phyloP scores from a whole-genome alignment of 1,140 invertebrate species.

The Daktulosphaira vitifoliae region DNA sequence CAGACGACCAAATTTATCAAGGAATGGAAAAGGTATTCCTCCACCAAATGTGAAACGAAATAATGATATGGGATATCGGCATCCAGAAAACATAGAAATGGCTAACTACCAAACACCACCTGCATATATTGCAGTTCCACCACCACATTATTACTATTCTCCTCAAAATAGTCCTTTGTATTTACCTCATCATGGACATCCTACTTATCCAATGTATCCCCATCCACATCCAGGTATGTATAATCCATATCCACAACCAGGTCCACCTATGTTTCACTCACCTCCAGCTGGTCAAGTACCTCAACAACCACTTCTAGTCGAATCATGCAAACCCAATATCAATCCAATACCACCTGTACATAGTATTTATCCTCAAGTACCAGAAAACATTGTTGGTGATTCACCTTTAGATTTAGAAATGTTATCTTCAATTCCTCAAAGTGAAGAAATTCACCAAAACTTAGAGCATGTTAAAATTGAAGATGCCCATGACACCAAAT shows the following conservation, averaged over 20 bases:
- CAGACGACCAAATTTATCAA: slow-evolving; percentile 12
- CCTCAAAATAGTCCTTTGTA: slow-evolving; percentile 32
- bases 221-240: slow-evolving; percentile 30
- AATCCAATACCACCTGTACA: slow-evolving; percentile 22
- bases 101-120: slow-evolving; percentile 26
- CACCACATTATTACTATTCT: slow-evolving; percentile 27
- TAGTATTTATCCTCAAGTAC: slow-evolving; percentile 27
- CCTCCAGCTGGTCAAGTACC: slow-evolving; percentile 22
- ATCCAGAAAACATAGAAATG: slow-evolving; percentile 29
- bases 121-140: slow-evolving; percentile 22
- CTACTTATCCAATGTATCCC: slow-evolving; percentile 24
- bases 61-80: slow-evolving; percentile 21
- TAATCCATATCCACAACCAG: slow-evolving; percentile 25
- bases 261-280: slow-evolving; percentile 21
- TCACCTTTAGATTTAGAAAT: not conserved
- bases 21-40: slow-evolving; percentile 17
- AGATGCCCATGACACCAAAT: too few relatives aligned
- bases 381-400: slow-evolving; percentile 6
- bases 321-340: slow-evolving; percentile 23
- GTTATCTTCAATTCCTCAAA: not conserved
- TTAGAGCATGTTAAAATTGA: not conserved
- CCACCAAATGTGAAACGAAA: slow-evolving; percentile 23
- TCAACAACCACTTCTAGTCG: slow-evolving; percentile 28
- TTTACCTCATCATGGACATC: slow-evolving; percentile 22
- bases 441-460: not conserved